Evolutionary conservation across 2,797 vertebrate genomes (phyloP), one percentile per base, ranked within the genome.

Genomic region (Pipistrellus pipistrellus): DNA sequence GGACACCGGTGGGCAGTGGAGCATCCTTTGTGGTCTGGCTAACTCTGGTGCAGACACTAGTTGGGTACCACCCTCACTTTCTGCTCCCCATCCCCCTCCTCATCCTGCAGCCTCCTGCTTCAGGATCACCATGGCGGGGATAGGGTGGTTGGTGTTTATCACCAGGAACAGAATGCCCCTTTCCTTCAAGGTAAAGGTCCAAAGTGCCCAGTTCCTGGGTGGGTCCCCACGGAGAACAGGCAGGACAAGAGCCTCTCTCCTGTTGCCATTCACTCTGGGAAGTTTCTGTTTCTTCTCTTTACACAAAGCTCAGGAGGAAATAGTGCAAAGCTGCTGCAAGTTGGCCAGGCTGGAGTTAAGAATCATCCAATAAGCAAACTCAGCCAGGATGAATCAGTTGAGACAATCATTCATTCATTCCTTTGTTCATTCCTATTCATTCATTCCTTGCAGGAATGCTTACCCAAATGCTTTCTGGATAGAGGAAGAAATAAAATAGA

Each of bases 31-130:
- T 48, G 57, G 48, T 30, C 35, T 1, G 2, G 51, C 30, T 20
- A 2, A 21, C 6, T 17, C 2, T 3, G 9, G 48, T 8, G 10
- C 46, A 62, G 20, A 12, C 11, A 1, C 38, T 83, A 25, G 6
- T 7, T 38, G 64, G 41, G n/a, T 32, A 2, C 82, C 0, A 0
- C 10, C 6, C 32, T 68, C 66, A 2, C 27, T 62, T 77, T 2
- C n/a, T 32, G 21, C 20, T 8, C 0, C 14, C 25, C 21, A 3
- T 18, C 18, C 9, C 0, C 4, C 15, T 9, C 44, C 0, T 0
- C 1, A 8, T 8, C 4, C 51, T 80, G 30, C 0, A 44, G 48
- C 27, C 38, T 71, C 30, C 25, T 64, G 44, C 6, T 53, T 78
- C 18, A 0, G 51, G 13, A 8, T 32, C 35, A 9, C 68, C 30